These are phyloP conservation scores for Caranx melampygus DNA, from an alignment of 2,113 vertebrate genomes.

Conservation along the genomic window DNA sequence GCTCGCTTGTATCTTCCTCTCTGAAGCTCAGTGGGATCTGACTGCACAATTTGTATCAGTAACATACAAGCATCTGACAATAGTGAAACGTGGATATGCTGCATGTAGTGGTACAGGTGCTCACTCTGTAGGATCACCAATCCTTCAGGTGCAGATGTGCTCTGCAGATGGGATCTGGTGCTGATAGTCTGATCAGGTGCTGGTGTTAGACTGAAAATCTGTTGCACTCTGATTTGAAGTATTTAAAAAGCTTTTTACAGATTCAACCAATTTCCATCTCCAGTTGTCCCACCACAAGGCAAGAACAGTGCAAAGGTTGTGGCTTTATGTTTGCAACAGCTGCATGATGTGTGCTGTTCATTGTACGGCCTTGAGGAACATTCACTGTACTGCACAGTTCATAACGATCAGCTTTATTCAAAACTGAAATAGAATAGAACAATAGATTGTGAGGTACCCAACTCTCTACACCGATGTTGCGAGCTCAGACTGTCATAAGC, in stretches of 20 bases:
- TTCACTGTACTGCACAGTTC: background rate
- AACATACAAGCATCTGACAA: background rate
- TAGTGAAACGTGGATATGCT: background rate
- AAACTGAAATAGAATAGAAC: too few species aligned
- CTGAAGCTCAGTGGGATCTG: background rate
- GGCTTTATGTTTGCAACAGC: background rate
- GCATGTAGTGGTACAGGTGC: conserved; percentile 11
- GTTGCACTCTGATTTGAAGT: background rate
- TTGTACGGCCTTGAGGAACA: background rate
- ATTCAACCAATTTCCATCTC: background rate
- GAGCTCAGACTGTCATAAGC: conserved; percentile 17
- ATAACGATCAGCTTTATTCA: too few species aligned
- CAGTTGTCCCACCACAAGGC: background rate
- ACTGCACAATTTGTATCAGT: background rate
- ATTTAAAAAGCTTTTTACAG: background rate
- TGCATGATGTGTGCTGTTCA: background rate
- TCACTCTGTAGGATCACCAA: background rate
- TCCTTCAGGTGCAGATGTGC: conserved; percentile 27
- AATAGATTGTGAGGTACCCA: too few species aligned
- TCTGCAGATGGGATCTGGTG: conserved; percentile 9
- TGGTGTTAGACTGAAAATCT: background rate
- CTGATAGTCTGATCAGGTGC: background rate
- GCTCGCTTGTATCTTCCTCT: background rate
- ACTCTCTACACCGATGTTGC: background rate
- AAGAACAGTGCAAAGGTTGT: background rate